A percentile compares a stretch with the other conserved stretches of the same genome.
Evolutionary conservation across 2,888 invertebrate genomes (phyloP).

Genomic region (Lochmaea capreae): DNA sequence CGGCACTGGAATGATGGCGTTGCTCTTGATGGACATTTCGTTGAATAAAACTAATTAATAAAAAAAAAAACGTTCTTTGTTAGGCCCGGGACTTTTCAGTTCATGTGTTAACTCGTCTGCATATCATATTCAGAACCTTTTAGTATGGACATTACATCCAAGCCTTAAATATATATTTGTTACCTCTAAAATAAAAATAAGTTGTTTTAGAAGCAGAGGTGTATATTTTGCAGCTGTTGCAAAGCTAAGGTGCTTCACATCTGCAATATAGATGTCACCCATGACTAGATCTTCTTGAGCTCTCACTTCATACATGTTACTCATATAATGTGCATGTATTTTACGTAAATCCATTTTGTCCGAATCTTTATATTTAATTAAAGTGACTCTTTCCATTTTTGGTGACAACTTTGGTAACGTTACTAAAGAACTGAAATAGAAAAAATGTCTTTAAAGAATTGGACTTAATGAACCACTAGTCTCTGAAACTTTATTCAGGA

Average conservation of each 20-base stretch:
- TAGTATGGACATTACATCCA: no score
- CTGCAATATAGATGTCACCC: constrained; percentile 31
- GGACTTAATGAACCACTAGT: background rate
- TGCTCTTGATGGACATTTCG: no score
- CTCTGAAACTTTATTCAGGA: no score
- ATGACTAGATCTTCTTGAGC: constrained; percentile 29
- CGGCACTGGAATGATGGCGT: no score
- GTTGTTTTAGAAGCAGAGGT: constrained; percentile 27
- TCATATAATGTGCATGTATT: constrained; percentile 10
- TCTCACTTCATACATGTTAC: constrained; percentile 32
- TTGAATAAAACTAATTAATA: no score
- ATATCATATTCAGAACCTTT: no score
- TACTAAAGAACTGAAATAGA: background rate
- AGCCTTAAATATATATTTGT: no score
- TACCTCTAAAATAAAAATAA: constrained; percentile 15
- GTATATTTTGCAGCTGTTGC: constrained; percentile 22
- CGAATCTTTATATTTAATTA: constrained; percentile 8
- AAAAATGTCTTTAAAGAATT: background rate
- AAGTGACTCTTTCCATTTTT: constrained; percentile 3
- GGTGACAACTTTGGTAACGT: constrained; percentile 12
- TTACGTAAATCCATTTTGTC: constrained; percentile 9
- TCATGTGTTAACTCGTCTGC: no score
- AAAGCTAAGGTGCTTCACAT: constrained; percentile 24
- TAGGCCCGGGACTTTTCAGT: no score
- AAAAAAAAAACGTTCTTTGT: no score